Evolutionary conservation across 2,113 vertebrate genomes (phyloP), one percentile per base, ranked within the genome.

Genomic region (Megalops atlanticus): DNA sequence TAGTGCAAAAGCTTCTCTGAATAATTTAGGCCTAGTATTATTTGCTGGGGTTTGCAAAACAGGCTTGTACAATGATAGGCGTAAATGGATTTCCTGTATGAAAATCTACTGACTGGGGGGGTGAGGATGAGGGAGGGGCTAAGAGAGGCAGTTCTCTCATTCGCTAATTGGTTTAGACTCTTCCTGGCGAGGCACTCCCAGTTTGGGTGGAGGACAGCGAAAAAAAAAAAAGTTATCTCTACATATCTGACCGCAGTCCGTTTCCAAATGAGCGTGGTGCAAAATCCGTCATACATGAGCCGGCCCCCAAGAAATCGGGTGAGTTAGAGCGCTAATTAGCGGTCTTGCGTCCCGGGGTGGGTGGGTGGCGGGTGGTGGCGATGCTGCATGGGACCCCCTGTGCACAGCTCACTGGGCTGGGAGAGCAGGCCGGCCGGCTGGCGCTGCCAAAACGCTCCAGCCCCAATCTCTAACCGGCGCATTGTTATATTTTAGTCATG

Each of bases 21-120:
- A 98, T 98, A 94, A 97, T 98, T 98, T 91, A 98, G 85, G 72
- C 24, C 85, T 85, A 40, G 82, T 84, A 88, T 89, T 85, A 91
- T 90, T 89, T 88, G 85, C 85, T 87, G 84, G 83, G 82, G 78
- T 90, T 91, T 87, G 71, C 89, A 33, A 79, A 86, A 90, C 90
- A 91, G 88, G 88, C 87, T 86, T 88, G 84, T 38, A 72, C 88
- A 88, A 89, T 94, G 92, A 95, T 94, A 94, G 94, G 87, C 84
- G 89, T 94, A 94, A 75, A 95, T 95, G 94, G 94, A 91, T 90
- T 88, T 74, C 47, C 80, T 76, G 36, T 89, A 87, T 90, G 87
- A 87, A 87, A 88, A 92, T 76, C 83, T 72, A 78, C 78, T 81
- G 35, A 82, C 64, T 18, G 75, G 86, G 85, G 90, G 86, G 82